A percentile compares a stretch with the other conserved stretches of the same genome.
Evolutionary conservation across 2,888 invertebrate genomes (phyloP).

Genomic region (Nesidiocoris tenuis): DNA sequence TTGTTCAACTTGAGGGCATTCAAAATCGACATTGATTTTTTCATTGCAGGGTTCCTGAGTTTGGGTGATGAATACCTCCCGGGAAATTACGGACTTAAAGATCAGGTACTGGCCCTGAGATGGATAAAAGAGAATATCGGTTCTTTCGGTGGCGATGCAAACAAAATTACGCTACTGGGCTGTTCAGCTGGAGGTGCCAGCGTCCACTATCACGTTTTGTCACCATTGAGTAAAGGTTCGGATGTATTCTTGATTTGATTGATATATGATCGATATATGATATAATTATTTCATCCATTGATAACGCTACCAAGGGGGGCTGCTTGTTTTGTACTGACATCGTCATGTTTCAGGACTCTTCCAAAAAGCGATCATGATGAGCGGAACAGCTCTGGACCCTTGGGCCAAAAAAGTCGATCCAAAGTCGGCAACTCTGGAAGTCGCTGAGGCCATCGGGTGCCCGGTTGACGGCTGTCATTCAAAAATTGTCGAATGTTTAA

Average conservation of each 20-base stretch:
- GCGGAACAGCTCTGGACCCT: conserved; percentile 11
- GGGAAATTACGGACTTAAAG: conserved; percentile 22
- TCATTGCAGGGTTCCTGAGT: conserved; percentile 8
- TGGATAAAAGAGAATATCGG: conserved; percentile 8
- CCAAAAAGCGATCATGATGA: conserved; percentile 9
- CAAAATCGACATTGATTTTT: too few species aligned
- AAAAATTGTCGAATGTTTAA: neutral
- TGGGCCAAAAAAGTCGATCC: neutral
- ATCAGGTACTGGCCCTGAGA: conserved; percentile 2
- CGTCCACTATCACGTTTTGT: conserved; percentile 6
- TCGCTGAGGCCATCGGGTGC: conserved; percentile 1
- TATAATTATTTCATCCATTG: too few species aligned
- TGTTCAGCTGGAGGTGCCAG: conserved; percentile 17
- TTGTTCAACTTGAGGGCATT: too few species aligned
- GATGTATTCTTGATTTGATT: too few species aligned
- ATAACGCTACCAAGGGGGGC: too few species aligned
- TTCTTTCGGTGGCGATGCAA: conserved; percentile 20
- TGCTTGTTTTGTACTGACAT: too few species aligned
- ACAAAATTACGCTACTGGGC: conserved; percentile 13
- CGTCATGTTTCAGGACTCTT: conserved; percentile 2
- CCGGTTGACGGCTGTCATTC: neutral
- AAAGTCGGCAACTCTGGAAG: neutral
- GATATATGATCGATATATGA: too few species aligned
- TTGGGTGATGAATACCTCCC: conserved; percentile 1
- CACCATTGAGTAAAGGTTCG: conserved; percentile 9